A percentile compares a stretch with the other conserved stretches of the same genome.
Evolutionary conservation across 2,113 vertebrate genomes (phyloP).

Genomic region (Felis catus): F.catus_Fca126_mat1.0 CM031416.1:96404501-96405000

Average conservation of each 20-base stretch:
- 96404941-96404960: not conserved
- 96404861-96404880: not conserved
- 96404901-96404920: not conserved
- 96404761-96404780: not conserved
- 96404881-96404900: not conserved
- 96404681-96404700: not conserved
- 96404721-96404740: not conserved
- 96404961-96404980: not conserved
- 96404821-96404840: not conserved
- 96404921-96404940: not conserved
- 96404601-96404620: not conserved
- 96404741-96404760: not conserved
- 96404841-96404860: not conserved
- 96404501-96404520: slow-evolving; percentile 38
- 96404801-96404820: not conserved
- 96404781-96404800: not conserved
- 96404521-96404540: slow-evolving; percentile 41
- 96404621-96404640: not conserved
- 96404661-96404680: not conserved
- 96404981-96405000: slow-evolving; percentile 28
- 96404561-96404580: not conserved
- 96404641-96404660: not conserved
- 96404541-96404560: slow-evolving; percentile 53
- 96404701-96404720: not conserved
- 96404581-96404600: not conserved